Conservation (phyloP, 2,888 invertebrate genomes). For the Azorinus chamasolen region DNA sequence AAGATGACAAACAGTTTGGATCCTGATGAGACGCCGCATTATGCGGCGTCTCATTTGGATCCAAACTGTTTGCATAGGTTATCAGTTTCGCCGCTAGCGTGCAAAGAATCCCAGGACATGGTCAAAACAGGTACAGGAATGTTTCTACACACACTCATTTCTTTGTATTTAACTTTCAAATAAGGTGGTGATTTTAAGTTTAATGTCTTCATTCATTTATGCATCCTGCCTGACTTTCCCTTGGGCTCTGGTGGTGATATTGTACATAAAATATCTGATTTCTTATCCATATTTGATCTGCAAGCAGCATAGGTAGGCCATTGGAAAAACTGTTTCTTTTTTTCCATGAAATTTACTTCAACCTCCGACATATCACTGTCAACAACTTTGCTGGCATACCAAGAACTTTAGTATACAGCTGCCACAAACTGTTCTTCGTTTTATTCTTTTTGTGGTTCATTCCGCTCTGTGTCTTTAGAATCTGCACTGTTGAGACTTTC, state of each 20-base stretch:
- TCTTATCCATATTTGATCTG: neutral
- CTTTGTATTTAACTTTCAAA: too few relatives aligned
- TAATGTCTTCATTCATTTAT: neutral
- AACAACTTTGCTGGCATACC: neutral
- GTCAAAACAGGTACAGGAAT: too few relatives aligned
- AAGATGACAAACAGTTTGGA: too few relatives aligned
- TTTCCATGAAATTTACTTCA: neutral
- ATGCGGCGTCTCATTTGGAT: too few relatives aligned
- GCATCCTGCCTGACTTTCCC: neutral
- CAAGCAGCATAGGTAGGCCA: neutral
- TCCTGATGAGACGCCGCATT: too few relatives aligned
- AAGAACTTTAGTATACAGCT: neutral
- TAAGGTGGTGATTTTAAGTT: too few relatives aligned
- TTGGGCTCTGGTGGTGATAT: neutral
- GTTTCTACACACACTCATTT: too few relatives aligned
- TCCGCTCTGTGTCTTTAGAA: neutral
- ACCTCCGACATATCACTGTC: neutral
- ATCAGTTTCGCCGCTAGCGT: too few relatives aligned
- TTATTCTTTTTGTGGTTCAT: neutral
- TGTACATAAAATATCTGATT: neutral
- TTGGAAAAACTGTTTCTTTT: conserved; percentile 7
- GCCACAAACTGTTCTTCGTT: neutral
- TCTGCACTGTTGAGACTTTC: too few relatives aligned
- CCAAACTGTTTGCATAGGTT: too few relatives aligned
- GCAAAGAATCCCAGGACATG: too few relatives aligned